Conservation (phyloP, 2,888 invertebrate genomes). For the Cordilura impudica region DNA sequence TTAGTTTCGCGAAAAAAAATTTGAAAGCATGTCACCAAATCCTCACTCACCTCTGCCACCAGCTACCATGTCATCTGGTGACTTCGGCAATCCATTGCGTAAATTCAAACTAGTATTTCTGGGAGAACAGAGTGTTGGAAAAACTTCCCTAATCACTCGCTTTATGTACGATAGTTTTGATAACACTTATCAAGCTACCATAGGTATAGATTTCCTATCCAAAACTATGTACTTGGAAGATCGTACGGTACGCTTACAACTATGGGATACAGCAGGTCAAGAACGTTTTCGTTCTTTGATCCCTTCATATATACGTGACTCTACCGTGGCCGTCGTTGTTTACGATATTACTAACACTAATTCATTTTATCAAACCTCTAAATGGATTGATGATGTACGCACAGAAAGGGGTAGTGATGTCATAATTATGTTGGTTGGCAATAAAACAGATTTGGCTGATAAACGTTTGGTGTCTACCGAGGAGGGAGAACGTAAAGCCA, state of each 20-base stretch:
- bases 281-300: constrained; percentile 98
- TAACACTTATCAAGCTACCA: constrained; percentile 99
- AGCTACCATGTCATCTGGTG: constrained; percentile 85
- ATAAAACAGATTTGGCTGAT: constrained; percentile 99
- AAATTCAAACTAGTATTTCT: constrained; percentile 99
- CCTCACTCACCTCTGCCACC: constrained; percentile 59
- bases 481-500: constrained; percentile 98
- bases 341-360: constrained; percentile 99
- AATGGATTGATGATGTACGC: constrained; percentile 99
- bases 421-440: constrained; percentile 99
- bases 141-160: constrained; percentile 98
- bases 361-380: constrained; percentile 99
- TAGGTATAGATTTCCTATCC: constrained; percentile 99
- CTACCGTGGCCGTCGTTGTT: constrained; percentile 98
- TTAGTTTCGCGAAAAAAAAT: neutral
- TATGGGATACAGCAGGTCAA: constrained; percentile 99
- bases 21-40: constrained; percentile 49
- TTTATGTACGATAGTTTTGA: constrained; percentile 99
- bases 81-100: constrained; percentile 98
- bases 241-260: constrained; percentile 96
- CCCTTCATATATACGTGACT: constrained; percentile 99
- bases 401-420: constrained; percentile 99
- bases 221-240: constrained; percentile 99
- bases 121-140: constrained; percentile 99
- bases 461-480: constrained; percentile 98